Base-by-base conservation (phyloP, 2,888 invertebrate species). In the Dynastes grantii region DNA sequence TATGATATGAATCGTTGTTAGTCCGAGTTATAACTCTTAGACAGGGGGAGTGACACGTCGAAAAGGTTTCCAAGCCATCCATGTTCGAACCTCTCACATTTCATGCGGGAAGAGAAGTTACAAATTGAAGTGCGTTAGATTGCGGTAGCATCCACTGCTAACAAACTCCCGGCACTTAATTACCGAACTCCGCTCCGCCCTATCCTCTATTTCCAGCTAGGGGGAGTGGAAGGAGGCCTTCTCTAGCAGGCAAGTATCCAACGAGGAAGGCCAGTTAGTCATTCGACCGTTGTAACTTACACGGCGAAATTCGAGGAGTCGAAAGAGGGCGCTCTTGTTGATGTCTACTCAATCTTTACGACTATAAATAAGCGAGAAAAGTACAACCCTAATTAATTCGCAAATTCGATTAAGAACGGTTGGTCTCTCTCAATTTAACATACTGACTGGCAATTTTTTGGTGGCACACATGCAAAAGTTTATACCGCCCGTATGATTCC, bases 351-450 rank as follows among this genome's bases (percentile, higher is more conserved):
- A 79, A 81, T 80, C 80, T 83, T 83, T 83, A 83, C 80, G 75
- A 81, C 80, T 76, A 55, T 82, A 83, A 84, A 84, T 84, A 83
- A 84, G 84, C 84, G 11, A 45, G 83, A 85, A 84, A 85, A 85
- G 83, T 84, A 84, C 81, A 81, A 82, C 84, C 82, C 84, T 84
- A 85, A 85, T 85, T 85, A 85, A 85, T 85, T 85, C 84, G 76
- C 80, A 84, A 84, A 85, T 85, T 85, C 85, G 85, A 85, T 85
- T 85, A 85, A 84, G 81, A 83, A 82, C 83, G 83, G 82, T 82
- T 82, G 83, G 81, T 84, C 83, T 71, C 71, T 29, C 53, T 32
- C 55, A 55, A 32, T 71, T 71, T 71, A 71, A 55, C 37, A 37
- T 37, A 65, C 0, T 5, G 3, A 6, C 37, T 37, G 37, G 37